Percentiles rank a stretch among this genome's conserved stretches.
These are phyloP conservation scores for Enteromius fasciolatus DNA, from an alignment of 2,797 vertebrate genomes.

Conservation along the genomic window DNA sequence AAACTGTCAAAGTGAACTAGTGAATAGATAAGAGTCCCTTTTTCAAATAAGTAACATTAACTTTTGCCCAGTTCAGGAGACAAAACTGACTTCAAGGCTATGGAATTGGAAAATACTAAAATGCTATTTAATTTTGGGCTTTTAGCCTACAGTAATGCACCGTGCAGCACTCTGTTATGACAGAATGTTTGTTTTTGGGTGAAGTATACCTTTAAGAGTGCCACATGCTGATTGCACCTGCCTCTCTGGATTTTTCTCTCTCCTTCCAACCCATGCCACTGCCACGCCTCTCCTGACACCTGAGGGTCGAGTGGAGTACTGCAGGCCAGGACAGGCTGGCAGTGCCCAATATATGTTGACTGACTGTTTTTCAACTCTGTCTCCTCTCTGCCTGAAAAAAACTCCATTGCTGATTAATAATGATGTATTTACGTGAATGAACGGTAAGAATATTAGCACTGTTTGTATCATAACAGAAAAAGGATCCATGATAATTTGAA, in stretches of 20 bases:
- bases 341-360: slow-evolving; percentile 70
- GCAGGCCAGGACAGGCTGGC: slow-evolving; percentile 69
- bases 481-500: background rate
- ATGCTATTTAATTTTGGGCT: background rate
- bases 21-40: background rate
- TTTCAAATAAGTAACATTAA: too few relatives aligned
- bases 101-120: background rate
- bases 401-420: background rate
- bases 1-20: background rate
- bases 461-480: background rate
- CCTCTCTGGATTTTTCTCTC: slow-evolving; percentile 66
- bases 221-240: slow-evolving; percentile 63
- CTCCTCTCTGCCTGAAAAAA: slow-evolving; percentile 52
- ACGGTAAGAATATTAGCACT: background rate
- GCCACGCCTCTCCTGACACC: slow-evolving; percentile 70
- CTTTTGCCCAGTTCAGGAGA: background rate
- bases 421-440: background rate
- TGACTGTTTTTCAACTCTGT: slow-evolving; percentile 67
- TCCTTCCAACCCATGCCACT: slow-evolving; percentile 84
- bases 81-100: background rate
- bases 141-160: background rate
- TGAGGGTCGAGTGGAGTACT: slow-evolving; percentile 64
- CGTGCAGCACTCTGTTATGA: background rate
- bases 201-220: slow-evolving; percentile 36
- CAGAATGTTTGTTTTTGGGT: slow-evolving; percentile 38